phyloP scores from a whole-genome alignment of 2,113 vertebrate genomes.

The Acanthochromis polyacanthus region DNA sequence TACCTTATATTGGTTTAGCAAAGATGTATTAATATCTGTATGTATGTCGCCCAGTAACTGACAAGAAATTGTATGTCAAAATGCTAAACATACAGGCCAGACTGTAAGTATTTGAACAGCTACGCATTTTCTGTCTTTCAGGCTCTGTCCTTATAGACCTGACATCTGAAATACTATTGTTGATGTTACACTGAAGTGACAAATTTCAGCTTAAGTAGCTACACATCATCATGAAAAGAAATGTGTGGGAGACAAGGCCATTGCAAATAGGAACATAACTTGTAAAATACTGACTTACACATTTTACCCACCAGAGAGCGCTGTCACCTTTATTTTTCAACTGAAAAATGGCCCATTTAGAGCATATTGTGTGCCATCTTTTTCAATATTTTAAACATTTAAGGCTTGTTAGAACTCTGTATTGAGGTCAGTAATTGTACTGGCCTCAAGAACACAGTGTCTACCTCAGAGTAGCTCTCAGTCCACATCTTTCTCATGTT shows the following conservation, averaged over 20 bases:
- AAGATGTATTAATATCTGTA: too few species aligned
- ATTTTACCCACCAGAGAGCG: slow-evolving; percentile 50
- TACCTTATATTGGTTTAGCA: too few species aligned
- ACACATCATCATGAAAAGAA: too few species aligned
- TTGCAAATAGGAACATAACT: not conserved
- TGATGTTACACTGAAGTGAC: not conserved
- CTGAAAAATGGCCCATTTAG: not conserved
- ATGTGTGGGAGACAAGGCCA: not conserved
- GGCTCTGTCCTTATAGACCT: too few species aligned
- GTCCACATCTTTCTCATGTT: not conserved
- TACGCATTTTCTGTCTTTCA: not conserved
- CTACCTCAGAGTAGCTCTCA: too few species aligned
- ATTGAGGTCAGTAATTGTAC: too few species aligned
- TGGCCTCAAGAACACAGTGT: too few species aligned
- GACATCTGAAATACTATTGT: not conserved
- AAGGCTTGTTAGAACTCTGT: too few species aligned
- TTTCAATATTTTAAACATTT: not conserved
- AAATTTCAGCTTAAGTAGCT: not conserved
- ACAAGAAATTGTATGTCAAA: too few species aligned
- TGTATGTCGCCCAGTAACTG: too few species aligned
- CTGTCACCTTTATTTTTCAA: not conserved
- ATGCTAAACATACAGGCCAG: too few species aligned
- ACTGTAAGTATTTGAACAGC: not conserved
- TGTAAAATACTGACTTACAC: not conserved
- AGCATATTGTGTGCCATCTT: not conserved